Conservation (phyloP, 2,797 vertebrate species). For the Centroberyx gerrardi region DNA sequence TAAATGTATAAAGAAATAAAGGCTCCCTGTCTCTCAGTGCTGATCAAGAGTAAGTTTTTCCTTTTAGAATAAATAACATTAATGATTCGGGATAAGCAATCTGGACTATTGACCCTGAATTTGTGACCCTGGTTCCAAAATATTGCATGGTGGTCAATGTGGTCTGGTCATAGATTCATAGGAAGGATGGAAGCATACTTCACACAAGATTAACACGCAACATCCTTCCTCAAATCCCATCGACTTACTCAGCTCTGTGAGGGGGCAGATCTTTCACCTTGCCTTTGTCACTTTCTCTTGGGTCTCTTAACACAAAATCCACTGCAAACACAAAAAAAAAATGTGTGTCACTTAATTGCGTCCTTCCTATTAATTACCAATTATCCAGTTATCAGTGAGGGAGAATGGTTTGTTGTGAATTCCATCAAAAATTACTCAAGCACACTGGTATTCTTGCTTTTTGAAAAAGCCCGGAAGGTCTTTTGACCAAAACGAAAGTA, state of each 20-base stretch:
- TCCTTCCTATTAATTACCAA: neutral
- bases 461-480: too few species aligned
- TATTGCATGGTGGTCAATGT: neutral
- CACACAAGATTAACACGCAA: neutral
- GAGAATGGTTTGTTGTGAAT: neutral
- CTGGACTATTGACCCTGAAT: too few species aligned
- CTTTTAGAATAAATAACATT: too few species aligned
- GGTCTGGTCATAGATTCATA: neutral
- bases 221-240: neutral
- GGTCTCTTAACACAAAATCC: constrained; percentile 88
- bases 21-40: neutral
- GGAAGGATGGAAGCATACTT: neutral
- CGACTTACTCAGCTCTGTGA: constrained; percentile 90
- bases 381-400: neutral
- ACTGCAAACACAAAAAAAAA: constrained; percentile 82
- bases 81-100: too few species aligned
- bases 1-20: too few species aligned
- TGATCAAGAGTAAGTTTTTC: too few species aligned
- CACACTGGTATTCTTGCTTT: too few species aligned
- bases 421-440: too few species aligned
- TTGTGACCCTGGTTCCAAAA: too few species aligned
- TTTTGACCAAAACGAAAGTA: too few species aligned
- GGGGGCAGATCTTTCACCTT: constrained; percentile 73
- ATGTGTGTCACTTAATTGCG: neutral
- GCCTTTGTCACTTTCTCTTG: constrained; percentile 78